Percentiles rank a stretch among this genome's conserved stretches.
Conservation (phyloP, 2,113 vertebrate genomes). For the Pungitius pungitius region DNA sequence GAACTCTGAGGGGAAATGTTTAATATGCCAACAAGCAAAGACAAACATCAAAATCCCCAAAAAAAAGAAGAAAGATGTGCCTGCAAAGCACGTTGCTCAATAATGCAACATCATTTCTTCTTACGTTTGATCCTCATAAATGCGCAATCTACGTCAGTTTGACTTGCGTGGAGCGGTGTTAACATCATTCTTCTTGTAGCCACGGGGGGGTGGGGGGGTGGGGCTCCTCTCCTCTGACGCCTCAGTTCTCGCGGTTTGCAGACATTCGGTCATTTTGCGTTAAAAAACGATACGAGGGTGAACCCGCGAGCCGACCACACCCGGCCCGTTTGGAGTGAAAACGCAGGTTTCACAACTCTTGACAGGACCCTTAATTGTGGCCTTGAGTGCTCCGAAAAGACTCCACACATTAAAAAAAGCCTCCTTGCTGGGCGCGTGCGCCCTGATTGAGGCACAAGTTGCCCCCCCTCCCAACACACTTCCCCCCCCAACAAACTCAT, state of each 20-base stretch:
- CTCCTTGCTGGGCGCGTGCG: conserved; percentile 25
- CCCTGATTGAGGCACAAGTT: conserved; percentile 44
- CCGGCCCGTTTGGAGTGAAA: conserved; percentile 7
- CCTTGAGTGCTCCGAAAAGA: conserved; percentile 30
- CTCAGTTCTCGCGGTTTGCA: conserved; percentile 11
- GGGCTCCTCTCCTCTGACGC: not conserved
- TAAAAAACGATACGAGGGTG: no score
- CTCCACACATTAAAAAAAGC: not conserved
- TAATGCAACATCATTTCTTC: conserved; percentile 47
- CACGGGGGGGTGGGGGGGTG: no score
- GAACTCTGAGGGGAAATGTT: conserved; percentile 25
- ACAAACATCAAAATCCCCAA: conserved; percentile 21
- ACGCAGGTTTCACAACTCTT: conserved; percentile 1
- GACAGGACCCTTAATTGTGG: conserved; percentile 30
- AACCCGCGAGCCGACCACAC: conserved; percentile 20
- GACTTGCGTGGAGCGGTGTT: conserved; percentile 19
- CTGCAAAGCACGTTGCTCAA: conserved; percentile 35
- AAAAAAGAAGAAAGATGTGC: not conserved
- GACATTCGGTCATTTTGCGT: conserved; percentile 14
- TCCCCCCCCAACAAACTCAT: conserved; percentile 48
- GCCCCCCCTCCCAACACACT: conserved; percentile 14
- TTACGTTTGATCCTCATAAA: conserved; percentile 35
- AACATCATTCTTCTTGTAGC: conserved; percentile 20
- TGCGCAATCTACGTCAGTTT: conserved; percentile 15
- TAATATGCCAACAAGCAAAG: conserved; percentile 19